Conservation (phyloP, 1,140 invertebrate genomes). For the Dreissena rostriformis region DNA sequence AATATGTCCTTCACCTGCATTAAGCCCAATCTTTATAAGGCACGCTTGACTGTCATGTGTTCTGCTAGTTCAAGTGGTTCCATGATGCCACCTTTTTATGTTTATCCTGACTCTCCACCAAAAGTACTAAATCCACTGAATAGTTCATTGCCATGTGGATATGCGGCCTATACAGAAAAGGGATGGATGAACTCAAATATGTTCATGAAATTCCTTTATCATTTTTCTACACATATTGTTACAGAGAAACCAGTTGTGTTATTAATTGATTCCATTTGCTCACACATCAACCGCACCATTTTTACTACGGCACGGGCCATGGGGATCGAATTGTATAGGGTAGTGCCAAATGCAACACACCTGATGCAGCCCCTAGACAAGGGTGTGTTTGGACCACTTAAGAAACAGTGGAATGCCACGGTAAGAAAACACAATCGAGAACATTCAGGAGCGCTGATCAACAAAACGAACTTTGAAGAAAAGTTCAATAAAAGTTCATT, state of each 20-base stretch:
- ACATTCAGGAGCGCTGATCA: constrained; percentile 19
- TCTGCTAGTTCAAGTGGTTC: too few species aligned
- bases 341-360: constrained; percentile 47
- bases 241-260: constrained; percentile 42
- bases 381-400: too few species aligned
- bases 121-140: constrained; percentile 21
- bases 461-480: constrained; percentile 44
- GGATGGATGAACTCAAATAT: constrained; percentile 40
- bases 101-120: constrained; percentile 11
- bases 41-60: constrained; percentile 30
- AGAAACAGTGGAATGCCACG: constrained; percentile 35
- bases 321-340: constrained; percentile 51
- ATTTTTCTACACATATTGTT: constrained; percentile 34
- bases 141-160: constrained; percentile 8
- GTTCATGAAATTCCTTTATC: constrained; percentile 34
- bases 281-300: background rate
- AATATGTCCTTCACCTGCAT: too few species aligned
- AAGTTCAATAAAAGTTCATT: constrained; percentile 43
- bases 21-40: too few species aligned
- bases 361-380: constrained; percentile 50
- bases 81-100: too few species aligned
- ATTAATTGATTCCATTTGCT: constrained; percentile 30
- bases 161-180: constrained; percentile 32
- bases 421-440: constrained; percentile 28
- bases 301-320: constrained; percentile 20